Conservation (phyloP, 2,888 invertebrate genomes). For the Muscina levida region DNA sequence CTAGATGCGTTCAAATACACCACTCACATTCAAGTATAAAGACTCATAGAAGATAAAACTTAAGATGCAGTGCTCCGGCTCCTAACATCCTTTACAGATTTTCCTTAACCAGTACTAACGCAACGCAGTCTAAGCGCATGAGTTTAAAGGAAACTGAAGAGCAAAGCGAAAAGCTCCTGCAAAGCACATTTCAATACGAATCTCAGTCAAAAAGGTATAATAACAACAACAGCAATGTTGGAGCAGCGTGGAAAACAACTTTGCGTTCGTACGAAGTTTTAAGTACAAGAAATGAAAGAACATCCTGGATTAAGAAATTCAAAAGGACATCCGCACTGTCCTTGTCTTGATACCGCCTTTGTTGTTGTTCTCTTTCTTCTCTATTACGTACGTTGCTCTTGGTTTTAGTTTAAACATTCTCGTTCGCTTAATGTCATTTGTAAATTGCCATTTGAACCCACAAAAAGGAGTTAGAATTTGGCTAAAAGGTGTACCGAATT, state of each 20-base stretch:
- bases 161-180: neutral
- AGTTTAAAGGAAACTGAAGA: constrained; percentile 11
- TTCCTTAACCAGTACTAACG: neutral
- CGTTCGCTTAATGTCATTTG: constrained; percentile 3
- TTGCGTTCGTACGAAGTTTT: constrained; percentile 22
- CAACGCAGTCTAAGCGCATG: neutral
- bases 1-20: neutral
- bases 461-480: constrained; percentile 3
- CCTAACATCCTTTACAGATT: constrained; percentile 39
- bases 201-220: constrained; percentile 17
- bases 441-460: constrained; percentile 19
- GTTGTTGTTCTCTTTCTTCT: neutral
- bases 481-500: neutral
- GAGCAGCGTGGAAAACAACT: constrained; percentile 20
- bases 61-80: constrained; percentile 44
- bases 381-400: constrained; percentile 5
- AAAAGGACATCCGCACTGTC: constrained; percentile 56
- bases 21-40: constrained; percentile 26
- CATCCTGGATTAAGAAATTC: constrained; percentile 56
- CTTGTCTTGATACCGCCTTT: constrained; percentile 36
- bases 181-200: constrained; percentile 43
- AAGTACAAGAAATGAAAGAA: constrained; percentile 55
- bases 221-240: constrained; percentile 11
- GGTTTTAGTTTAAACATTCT: constrained; percentile 6
- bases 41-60: constrained; percentile 24